Conservation (phyloP, 2,888 invertebrate species). For the Taenaris catops region DNA sequence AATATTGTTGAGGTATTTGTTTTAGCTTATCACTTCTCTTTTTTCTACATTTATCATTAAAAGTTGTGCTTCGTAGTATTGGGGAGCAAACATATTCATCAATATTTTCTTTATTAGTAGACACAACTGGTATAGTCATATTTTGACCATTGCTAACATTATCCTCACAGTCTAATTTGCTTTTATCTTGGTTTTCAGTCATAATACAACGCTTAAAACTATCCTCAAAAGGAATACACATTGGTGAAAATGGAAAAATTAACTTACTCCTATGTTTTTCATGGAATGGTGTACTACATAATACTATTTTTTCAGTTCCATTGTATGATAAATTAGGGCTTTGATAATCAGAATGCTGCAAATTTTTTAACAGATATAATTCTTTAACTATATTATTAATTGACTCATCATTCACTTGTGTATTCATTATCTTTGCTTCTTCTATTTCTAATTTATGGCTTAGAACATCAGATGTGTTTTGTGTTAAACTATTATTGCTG, state of each 20-base stretch:
- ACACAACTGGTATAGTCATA: background rate
- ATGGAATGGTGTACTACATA: conserved; percentile 63
- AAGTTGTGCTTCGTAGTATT: conserved; percentile 4
- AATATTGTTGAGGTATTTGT: background rate
- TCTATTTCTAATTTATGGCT: conserved; percentile 52
- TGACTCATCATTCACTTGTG: conserved; percentile 44
- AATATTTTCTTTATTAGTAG: conserved; percentile 1
- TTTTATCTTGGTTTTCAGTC: conserved; percentile 24
- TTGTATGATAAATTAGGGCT: conserved; percentile 17
- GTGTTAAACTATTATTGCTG: conserved; percentile 21
- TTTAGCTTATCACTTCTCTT: background rate
- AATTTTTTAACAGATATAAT: conserved; percentile 40
- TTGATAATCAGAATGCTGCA: conserved; percentile 18
- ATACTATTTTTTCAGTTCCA: conserved; percentile 41
- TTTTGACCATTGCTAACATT: conserved; percentile 1
- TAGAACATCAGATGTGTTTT: conserved; percentile 46
- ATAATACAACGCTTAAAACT: conserved; percentile 27
- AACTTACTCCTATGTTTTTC: conserved; percentile 58
- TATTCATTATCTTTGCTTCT: conserved; percentile 31
- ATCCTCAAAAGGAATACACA: conserved; percentile 33
- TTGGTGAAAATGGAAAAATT: conserved; percentile 64
- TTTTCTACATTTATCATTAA: background rate
- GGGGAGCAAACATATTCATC: conserved; percentile 6
- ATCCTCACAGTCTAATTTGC: conserved; percentile 9
- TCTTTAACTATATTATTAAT: conserved; percentile 53